These are phyloP conservation scores for Nylanderia fulva DNA, from an alignment of 1,140 invertebrate genomes.

Conservation along the genomic window DNA sequence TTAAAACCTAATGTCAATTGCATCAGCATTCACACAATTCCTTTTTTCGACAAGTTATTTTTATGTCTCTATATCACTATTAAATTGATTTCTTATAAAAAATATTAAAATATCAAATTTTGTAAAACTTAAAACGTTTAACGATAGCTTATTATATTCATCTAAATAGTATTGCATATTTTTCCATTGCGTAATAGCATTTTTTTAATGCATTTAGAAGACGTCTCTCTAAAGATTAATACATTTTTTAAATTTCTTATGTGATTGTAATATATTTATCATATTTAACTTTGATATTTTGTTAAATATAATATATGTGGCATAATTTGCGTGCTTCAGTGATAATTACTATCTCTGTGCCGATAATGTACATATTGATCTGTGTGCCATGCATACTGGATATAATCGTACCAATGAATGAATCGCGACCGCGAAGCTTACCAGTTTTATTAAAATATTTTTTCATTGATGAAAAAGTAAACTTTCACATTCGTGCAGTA, in stretches of 20 bases:
- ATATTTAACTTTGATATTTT: too few relatives aligned
- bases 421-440: not conserved
- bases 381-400: not conserved
- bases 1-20: not conserved
- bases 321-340: slow-evolving; percentile 37
- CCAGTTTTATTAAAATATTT: not conserved
- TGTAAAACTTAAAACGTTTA: not conserved
- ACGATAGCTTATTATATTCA: not conserved
- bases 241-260: too few relatives aligned
- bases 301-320: slow-evolving; percentile 1
- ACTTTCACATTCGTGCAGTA: not conserved
- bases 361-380: not conserved
- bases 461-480: slow-evolving; percentile 12
- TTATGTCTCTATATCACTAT: not conserved
- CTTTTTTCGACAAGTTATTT: not conserved
- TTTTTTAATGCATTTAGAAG: not conserved
- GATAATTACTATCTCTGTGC: not conserved
- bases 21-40: not conserved
- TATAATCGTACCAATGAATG: slow-evolving; percentile 32
- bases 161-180: not conserved
- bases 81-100: slow-evolving; percentile 5
- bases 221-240: not conserved
- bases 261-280: too few relatives aligned
- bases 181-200: not conserved
- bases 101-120: not conserved